Evolutionary conservation across 2,888 invertebrate genomes (phyloP), one percentile per base, ranked within the genome.

Genomic region (Mimachlamys varia): DNA sequence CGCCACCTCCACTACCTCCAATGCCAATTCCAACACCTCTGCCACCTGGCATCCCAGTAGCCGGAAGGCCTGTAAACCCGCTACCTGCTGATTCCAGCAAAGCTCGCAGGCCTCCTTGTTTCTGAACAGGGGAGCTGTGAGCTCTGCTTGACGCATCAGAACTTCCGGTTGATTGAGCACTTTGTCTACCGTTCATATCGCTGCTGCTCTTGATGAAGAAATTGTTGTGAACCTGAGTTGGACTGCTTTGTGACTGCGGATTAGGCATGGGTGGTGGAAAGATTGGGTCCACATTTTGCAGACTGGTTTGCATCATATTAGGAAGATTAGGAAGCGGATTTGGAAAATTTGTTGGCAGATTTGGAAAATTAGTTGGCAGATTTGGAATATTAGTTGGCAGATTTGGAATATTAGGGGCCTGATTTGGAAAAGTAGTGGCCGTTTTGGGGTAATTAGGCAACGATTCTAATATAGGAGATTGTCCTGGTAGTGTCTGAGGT

Each of bases 61-160:
- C 27, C 5, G 76, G 76, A 12, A 76, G 5, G 27, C 7, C 33
- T 76, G 76, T 76, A 33, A 76, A 15, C 15, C 76, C 76, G 27
- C 76, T 76, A 10, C 76, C 76, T 33, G 76, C 1, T 33, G 76
- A 76, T 76, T 76, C 76, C 76, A 76, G 13, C 27, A 76, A 76
- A 33, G 76, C 76, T 76, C 76, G 76, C 76, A 76, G 76, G 10
- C 76, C 76, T 76, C 76, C 76, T 76, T 76, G 76, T 33, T 33
- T 27, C 76, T 76, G 76, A 76, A 76, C 76, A 22, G 76, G 76
- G 7, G 76, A 76, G 33, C 76, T 76, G 3, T 27, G 76, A 1
- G 76, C 19, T 33, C 76, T 76, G 33, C 76, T 76, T 76, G 22
- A 22, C 76, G 76, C 76, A 7, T 76, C 76, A 76, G 76, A 76